Conservation (phyloP, 2,888 invertebrate species). For the Nemapogon koenigi region DNA sequence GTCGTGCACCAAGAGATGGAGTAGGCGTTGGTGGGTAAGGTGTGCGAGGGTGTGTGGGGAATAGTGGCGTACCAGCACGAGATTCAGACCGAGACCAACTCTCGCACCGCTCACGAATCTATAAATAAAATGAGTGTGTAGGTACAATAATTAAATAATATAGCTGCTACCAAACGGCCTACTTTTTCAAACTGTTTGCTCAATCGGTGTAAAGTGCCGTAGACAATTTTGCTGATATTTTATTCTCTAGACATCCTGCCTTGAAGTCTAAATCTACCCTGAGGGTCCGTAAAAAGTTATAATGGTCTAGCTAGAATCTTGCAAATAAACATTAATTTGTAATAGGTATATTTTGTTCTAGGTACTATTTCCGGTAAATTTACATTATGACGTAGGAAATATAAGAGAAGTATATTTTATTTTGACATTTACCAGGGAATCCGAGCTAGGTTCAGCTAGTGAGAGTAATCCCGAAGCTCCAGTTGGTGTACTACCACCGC, state of each 20-base stretch:
- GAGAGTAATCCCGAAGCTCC: constrained; percentile 50
- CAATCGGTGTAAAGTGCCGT: too few species aligned
- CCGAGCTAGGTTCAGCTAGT: constrained; percentile 37
- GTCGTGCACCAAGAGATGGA: constrained; percentile 71
- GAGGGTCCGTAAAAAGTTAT: too few species aligned
- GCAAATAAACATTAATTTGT: too few species aligned
- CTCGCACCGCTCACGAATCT: constrained; percentile 66
- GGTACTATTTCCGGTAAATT: neutral
- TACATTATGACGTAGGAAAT: neutral
- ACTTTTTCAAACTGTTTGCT: too few species aligned
- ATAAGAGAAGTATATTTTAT: neutral
- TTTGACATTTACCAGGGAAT: constrained; percentile 15
- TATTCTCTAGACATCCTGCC: too few species aligned
- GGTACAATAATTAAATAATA: too few species aligned
- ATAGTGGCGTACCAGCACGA: constrained; percentile 89
- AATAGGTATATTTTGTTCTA: too few species aligned
- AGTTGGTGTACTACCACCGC: constrained; percentile 39
- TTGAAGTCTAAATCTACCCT: too few species aligned
- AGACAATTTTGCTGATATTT: too few species aligned
- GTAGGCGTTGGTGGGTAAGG: constrained; percentile 83
- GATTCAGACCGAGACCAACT: constrained; percentile 72
- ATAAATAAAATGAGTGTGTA: too few species aligned
- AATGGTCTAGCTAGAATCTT: too few species aligned
- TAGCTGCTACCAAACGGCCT: too few species aligned
- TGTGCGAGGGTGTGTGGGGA: constrained; percentile 90